These are phyloP conservation scores for Corythoichthys intestinalis DNA, from an alignment of 2,113 vertebrate species.

Conservation along the genomic window DNA sequence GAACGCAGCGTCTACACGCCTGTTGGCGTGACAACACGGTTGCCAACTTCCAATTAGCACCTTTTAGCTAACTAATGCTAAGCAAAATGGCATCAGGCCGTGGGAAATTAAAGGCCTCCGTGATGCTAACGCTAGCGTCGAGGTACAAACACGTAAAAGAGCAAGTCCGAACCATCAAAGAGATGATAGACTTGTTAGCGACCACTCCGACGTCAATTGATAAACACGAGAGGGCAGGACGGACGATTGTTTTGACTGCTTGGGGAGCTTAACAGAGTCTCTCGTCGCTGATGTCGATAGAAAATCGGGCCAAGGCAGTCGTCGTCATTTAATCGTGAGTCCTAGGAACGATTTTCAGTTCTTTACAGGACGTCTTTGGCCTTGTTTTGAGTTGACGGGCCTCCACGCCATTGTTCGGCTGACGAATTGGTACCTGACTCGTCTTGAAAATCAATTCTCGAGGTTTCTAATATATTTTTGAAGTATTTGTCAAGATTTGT, in stretches of 20 bases:
- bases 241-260: constrained; percentile 1
- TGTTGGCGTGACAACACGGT: not conserved
- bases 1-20: not conserved
- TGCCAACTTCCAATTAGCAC: not conserved
- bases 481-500: not conserved
- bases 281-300: not conserved
- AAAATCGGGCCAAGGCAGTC: not conserved
- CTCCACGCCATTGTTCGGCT: constrained; percentile 65
- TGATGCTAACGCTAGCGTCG: constrained; percentile 54
- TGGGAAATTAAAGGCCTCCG: constrained; percentile 63
- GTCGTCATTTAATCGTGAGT: not conserved
- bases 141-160: constrained; percentile 48
- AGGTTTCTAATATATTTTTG: not conserved
- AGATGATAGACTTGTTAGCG: not conserved
- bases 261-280: not conserved
- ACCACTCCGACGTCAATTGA: not conserved
- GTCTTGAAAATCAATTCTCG: not conserved
- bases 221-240: not conserved
- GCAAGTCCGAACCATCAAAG: constrained; percentile 11
- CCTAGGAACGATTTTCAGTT: no score
- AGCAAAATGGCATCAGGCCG: constrained; percentile 43
- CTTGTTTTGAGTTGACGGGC: constrained; percentile 57
- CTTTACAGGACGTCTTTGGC: constrained; percentile 25
- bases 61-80: constrained; percentile 33
- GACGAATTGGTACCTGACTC: not conserved